Evolutionary conservation across 2,797 vertebrate genomes (phyloP).

Genomic region (Neosilurus mollespiculum): DNA sequence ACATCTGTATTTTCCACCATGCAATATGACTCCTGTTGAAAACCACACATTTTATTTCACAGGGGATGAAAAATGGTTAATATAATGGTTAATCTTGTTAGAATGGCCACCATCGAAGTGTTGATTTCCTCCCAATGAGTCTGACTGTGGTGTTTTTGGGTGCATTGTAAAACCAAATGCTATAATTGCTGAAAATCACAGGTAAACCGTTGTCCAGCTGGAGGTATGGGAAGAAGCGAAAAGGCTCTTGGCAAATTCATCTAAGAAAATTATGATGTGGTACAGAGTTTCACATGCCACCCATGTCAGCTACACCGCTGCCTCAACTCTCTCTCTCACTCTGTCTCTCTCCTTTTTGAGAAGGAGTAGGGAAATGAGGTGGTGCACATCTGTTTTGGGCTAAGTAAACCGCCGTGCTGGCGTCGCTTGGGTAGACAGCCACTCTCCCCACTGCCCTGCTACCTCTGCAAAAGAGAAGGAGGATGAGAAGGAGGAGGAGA

Average conservation of each 20-base stretch:
- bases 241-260: constrained; percentile 4
- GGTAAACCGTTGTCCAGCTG: constrained; percentile 5
- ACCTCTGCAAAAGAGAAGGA: constrained; percentile 63
- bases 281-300: constrained; percentile 18
- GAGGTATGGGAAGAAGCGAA: not conserved
- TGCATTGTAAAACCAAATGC: not conserved
- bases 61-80: not conserved
- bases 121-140: constrained; percentile 4
- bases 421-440: constrained; percentile 72
- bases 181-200: not conserved
- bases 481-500: constrained; percentile 57
- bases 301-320: constrained; percentile 26
- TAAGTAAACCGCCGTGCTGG: constrained; percentile 78
- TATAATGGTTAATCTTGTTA: constrained; percentile 20
- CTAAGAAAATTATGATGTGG: not conserved
- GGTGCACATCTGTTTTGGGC: constrained; percentile 79
- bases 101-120: constrained; percentile 3
- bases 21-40: constrained; percentile 7
- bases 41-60: constrained; percentile 10
- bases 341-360: constrained; percentile 45
- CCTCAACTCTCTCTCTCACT: not conserved
- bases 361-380: constrained; percentile 60
- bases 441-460: constrained; percentile 81
- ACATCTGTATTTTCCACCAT: constrained; percentile 18
- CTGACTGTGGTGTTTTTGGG: not conserved